Evolutionary conservation across 2,113 vertebrate species (phyloP), one percentile per base, ranked within the genome.

Genomic region (Myrmophylax atrothorax): DNA sequence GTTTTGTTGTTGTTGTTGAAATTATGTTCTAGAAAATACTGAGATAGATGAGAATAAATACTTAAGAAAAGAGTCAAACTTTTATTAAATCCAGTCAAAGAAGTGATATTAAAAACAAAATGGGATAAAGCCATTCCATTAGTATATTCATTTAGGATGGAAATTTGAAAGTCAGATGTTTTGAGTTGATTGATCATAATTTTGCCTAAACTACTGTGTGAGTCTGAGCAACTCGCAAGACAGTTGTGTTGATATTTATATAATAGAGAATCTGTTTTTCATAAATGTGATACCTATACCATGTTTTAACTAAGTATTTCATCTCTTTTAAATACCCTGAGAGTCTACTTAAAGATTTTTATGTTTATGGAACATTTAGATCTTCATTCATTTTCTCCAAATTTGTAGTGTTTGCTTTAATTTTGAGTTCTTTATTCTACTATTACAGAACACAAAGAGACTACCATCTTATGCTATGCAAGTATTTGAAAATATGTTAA

Each of bases 41-140:
- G n/a, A 79, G 25, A 40, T 15, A 62, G 33, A 82, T 29, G 3
- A 79, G 6, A 40, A 84, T 29, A 42, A 29, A 52, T 63, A 22
- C 66, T 4, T 69, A 37, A 72, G 23, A 79, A 86, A 68, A 81
- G 12, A 66, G 10, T 1, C 7, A 83, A 85, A 40, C 3, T 55
- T 19, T 52, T 70, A 17, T n/a, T 58, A 55, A 88, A 59, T 47
- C 2, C 15, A 49, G 5, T 3, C 37, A 53, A 73, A 42, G 3
- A 50, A 50, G 3, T 35, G 6, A 50, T 77, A 37, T 25, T 8
- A 72, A 81, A 14, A 87, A 75, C 74, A 7, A 80, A 56, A 50
- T 3, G 0, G 4, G 4, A 18, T 11, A 62, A 80, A 31, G 16
- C 0, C 7, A 14, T 86, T 85, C 20, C 7, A 8, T 59, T 14